Base-by-base conservation (phyloP, 1,140 invertebrate species). In the Drosophila aff. region DNA sequence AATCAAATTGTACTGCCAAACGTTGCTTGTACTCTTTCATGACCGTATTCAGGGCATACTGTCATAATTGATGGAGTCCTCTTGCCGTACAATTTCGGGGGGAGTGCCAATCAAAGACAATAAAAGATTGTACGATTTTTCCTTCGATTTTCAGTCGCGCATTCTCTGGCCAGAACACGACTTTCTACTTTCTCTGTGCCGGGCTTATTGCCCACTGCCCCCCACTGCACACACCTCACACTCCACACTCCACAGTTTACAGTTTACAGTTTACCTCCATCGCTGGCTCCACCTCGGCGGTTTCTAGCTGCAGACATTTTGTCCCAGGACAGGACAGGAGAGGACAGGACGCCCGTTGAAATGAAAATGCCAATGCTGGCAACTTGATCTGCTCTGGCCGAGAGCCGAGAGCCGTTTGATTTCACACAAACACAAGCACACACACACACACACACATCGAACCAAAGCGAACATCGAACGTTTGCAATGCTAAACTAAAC, bases 351-450 rank as follows among this genome's bases (percentile, higher is more conserved):
- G 36, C 43, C 60, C 38, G 64, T 65, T 77, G 64, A 78, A 75
- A 82, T 82, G 80, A 73, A 82, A 82, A 82, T 82, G 68, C 80
- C 68, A 53, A 74, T 73, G 67, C 67, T 23, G 55, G 67, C 62
- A 73, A 82, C 68, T 82, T 82, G 80, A 82, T 79, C 79, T 79
- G 59, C 21, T 74, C 67, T 78, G 52, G 28, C 65, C 60, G 68
- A 79, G 72, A 82, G 28, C 65, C 60, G 68, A 79, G 72, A 82
- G 65, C 53, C 64, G 71, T 78, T 82, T 77, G 75, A 68, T 78
- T 82, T 78, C 52, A 43, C 21, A 43, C 16, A 36, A 7, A 40
- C 31, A 38, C 41, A 10, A 23, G 23, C 16, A 18, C 6, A 26
- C 49, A 36, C 16, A 31, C 16, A 18, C 6, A 26, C 49, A 36